phyloP scores from a whole-genome alignment of 2,113 vertebrate genomes.

The Cyanoliseus patagonus region DNA sequence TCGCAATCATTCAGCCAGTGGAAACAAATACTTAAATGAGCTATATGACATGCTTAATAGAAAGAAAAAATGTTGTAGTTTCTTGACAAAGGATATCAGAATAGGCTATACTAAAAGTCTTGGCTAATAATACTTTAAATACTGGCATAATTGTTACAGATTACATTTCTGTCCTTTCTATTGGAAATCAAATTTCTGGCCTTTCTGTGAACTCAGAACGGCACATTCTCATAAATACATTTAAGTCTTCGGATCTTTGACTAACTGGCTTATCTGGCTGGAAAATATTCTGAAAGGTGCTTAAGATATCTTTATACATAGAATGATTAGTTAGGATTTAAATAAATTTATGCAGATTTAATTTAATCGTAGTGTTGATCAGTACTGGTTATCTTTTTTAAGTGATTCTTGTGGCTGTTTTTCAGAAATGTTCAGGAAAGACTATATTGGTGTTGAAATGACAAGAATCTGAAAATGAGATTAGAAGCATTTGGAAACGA shows the following conservation, averaged over 20 bases:
- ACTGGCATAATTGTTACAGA: neutral
- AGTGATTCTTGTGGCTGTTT: neutral
- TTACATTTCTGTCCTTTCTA: neutral
- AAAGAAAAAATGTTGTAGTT: neutral
- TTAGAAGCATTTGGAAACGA: neutral
- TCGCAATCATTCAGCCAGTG: neutral
- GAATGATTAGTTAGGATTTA: neutral
- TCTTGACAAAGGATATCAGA: neutral
- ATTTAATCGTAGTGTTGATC: neutral
- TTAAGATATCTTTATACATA: neutral
- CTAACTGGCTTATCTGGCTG: neutral
- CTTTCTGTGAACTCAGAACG: neutral
- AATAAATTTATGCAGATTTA: neutral
- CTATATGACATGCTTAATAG: neutral
- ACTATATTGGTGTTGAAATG: neutral
- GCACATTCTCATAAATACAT: fast-evolving
- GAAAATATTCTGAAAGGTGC: neutral
- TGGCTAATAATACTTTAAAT: neutral
- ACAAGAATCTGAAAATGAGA: neutral
- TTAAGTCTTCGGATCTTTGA: neutral
- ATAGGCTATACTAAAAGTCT: neutral
- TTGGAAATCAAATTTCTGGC: neutral
- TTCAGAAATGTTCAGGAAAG: neutral
- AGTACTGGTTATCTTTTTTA: neutral
- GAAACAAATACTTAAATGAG: neutral